Base-by-base conservation (phyloP, 2,797 vertebrate genomes). In the Phrynocephalus forsythii region DNA sequence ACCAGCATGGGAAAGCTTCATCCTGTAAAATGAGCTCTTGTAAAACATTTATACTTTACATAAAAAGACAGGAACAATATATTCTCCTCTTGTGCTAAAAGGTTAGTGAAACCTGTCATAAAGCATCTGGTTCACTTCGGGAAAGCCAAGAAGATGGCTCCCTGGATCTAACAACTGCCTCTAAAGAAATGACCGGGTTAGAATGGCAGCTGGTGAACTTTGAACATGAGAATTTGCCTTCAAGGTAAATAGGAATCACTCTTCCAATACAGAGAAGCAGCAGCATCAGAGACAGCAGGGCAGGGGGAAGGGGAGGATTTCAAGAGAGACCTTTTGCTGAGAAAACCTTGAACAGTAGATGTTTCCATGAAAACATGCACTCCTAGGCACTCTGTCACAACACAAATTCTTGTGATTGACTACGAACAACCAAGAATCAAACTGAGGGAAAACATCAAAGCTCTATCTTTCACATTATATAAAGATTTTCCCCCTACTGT, bases 1-100 rank as follows among this genome's bases (percentile, higher is more conserved):
- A 52, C 83, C 90, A 79, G 78, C 0, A 89, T 85, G 79, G 79
- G 68, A 63, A 93, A 88, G 92, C 24, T 85, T 6, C 83, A 83
- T 1, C 20, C 92, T 24, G 22, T 84, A 73, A 84, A 84, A 73
- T 69, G 84, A 90, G 28, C 26, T 91, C 89, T 85, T 93, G 83
- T 82, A 89, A 95, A 87, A 87, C 48, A 22, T 60, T 88, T 87
- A 90, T 18, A 79, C 66, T 50, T 90, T 67, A 18, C 5, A 1
- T 88, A 88, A 68, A 91, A 86, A 89, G 71, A 82, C 15, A 90
- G 26, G 4, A 72, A 52, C 60, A 88, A 50, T 85, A 52, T 81
- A 84, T 63, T 81, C 87, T 80, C 26, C 48, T 86, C 20, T 75
- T 2, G 0, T 56, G 84, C 50, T 89, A 56, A 93, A 92, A 84